phyloP scores from a whole-genome alignment of 2,888 invertebrate species.

The Miltochrista miniata region DNA sequence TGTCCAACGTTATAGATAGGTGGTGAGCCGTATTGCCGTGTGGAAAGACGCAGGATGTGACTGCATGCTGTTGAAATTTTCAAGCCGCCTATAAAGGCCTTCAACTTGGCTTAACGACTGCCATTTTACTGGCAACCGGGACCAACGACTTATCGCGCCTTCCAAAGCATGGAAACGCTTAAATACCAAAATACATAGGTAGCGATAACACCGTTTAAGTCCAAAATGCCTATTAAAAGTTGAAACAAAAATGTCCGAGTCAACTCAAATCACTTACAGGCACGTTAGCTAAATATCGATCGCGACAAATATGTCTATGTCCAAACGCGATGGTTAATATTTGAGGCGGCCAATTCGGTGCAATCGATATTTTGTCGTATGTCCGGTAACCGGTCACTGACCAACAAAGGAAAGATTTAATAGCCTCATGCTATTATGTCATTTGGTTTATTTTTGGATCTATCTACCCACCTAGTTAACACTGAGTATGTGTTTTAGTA shows the following conservation, averaged over 20 bases:
- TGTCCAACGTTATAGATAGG: too few relatives aligned
- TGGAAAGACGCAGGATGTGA: too few relatives aligned
- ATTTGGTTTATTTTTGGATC: neutral
- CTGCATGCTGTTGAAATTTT: too few relatives aligned
- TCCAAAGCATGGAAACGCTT: too few relatives aligned
- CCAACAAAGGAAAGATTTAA: neutral
- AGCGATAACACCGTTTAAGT: neutral
- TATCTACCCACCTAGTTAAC: neutral
- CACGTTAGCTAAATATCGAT: conserved; percentile 40
- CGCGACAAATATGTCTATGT: conserved; percentile 43
- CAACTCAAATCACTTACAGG: conserved; percentile 13
- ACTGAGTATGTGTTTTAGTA: too few relatives aligned
- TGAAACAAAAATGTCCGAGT: neutral
- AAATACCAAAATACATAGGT: too few relatives aligned
- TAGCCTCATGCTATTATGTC: neutral
- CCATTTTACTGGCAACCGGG: too few relatives aligned
- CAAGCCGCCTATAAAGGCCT: too few relatives aligned
- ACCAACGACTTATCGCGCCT: too few relatives aligned
- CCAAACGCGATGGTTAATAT: conserved; percentile 49
- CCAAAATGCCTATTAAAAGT: conserved; percentile 1
- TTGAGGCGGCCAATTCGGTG: conserved; percentile 39
- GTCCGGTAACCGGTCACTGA: conserved; percentile 4
- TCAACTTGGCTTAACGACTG: too few relatives aligned
- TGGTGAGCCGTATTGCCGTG: too few relatives aligned
- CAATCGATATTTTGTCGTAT: conserved; percentile 32